These are phyloP conservation scores for Ambastaia sidthimunki DNA, from an alignment of 2,797 vertebrate species.

Conservation along the genomic window DNA sequence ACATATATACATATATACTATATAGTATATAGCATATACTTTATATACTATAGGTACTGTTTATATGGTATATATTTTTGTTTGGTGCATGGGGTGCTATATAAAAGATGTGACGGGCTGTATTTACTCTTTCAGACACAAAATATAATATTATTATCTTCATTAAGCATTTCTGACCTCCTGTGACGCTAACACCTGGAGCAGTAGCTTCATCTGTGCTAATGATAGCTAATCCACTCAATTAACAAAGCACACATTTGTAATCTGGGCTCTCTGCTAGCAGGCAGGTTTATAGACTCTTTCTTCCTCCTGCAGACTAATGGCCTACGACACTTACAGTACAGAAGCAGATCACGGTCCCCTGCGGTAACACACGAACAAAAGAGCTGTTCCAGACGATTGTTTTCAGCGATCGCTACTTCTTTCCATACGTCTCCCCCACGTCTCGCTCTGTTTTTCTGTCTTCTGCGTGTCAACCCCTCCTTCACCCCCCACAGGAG, in stretches of 20 bases:
- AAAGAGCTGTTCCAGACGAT: neutral
- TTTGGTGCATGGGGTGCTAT: neutral
- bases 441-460: conserved; percentile 46
- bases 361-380: conserved; percentile 35
- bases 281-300: conserved; percentile 46
- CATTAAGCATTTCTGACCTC: conserved; percentile 40
- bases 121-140: conserved; percentile 38
- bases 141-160: conserved; percentile 44
- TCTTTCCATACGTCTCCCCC: conserved; percentile 5
- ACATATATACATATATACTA: too few species aligned
- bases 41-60: too few species aligned
- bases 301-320: conserved; percentile 49
- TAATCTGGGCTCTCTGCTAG: conserved; percentile 54
- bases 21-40: too few species aligned
- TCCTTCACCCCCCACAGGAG: conserved; percentile 58
- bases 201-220: conserved; percentile 55
- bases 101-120: conserved; percentile 33
- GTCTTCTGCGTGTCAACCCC: conserved; percentile 49
- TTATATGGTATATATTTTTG: too few species aligned
- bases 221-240: conserved; percentile 64
- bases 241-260: conserved; percentile 58
- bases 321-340: conserved; percentile 44
- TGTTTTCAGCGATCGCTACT: conserved; percentile 27
- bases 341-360: conserved; percentile 27
- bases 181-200: conserved; percentile 55